phyloP scores from a whole-genome alignment of 2,888 invertebrate genomes.

The Desoria tigrina region DNA sequence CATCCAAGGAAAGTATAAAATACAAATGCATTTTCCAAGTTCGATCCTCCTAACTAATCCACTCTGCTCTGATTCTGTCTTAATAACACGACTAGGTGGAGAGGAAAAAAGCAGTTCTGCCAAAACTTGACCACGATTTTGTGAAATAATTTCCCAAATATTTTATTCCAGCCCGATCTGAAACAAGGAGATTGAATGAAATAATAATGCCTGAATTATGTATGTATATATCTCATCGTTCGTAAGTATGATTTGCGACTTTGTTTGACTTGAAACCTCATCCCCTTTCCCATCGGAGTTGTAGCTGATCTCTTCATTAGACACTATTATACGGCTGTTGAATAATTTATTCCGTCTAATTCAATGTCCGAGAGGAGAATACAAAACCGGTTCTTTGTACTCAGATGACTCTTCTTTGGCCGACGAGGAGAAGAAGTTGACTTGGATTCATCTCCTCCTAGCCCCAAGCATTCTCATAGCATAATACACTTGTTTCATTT shows the following conservation, averaged over 20 bases:
- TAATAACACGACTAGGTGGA: too few species aligned
- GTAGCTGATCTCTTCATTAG: constrained; percentile 51
- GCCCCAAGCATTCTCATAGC: not conserved
- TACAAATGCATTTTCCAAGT: too few species aligned
- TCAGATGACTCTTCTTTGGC: not conserved
- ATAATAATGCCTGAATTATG: too few species aligned
- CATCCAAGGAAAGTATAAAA: too few species aligned
- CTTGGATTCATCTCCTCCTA: not conserved
- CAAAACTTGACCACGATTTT: too few species aligned
- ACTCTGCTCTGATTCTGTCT: too few species aligned
- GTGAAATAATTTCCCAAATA: too few species aligned
- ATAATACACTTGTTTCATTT: too few species aligned
- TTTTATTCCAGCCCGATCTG: too few species aligned
- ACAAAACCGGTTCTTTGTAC: constrained; percentile 42
- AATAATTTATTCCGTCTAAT: constrained; percentile 48
- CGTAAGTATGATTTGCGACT: constrained; percentile 8
- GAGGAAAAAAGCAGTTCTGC: too few species aligned
- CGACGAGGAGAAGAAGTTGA: not conserved
- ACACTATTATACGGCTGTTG: constrained; percentile 48
- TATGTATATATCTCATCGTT: not conserved
- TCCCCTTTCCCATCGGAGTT: constrained; percentile 28
- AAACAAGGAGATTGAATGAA: too few species aligned
- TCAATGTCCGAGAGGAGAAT: constrained; percentile 22
- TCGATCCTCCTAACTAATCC: too few species aligned
- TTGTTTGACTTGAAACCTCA: constrained; percentile 33